These are phyloP conservation scores for Rhingia rostrata DNA, from an alignment of 2,888 invertebrate genomes.

Conservation along the genomic window DNA sequence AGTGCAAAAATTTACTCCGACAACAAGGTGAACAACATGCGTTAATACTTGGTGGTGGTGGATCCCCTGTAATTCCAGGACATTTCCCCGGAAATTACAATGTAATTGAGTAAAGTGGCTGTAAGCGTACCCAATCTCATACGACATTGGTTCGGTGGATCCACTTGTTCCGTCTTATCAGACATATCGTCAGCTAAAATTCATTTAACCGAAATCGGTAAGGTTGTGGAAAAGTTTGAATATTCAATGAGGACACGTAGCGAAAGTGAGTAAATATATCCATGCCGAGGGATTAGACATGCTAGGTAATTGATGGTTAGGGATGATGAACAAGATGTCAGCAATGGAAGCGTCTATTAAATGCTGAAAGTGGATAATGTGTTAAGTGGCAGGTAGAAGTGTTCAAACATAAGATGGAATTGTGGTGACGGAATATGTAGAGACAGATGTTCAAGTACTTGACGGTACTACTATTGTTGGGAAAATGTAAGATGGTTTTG, in stretches of 20 bases:
- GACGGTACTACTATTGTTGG: too few species aligned
- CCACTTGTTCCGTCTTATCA: constrained; percentile 72
- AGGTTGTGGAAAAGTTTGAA: constrained; percentile 65
- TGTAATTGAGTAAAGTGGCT: constrained; percentile 73
- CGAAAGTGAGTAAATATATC: constrained; percentile 60
- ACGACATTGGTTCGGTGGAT: constrained; percentile 48
- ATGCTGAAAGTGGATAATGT: constrained; percentile 54
- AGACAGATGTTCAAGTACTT: too few species aligned
- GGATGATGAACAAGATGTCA: constrained; percentile 21
- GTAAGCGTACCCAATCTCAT: constrained; percentile 46
- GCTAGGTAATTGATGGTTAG: constrained; percentile 55
- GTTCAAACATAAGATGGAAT: background rate
- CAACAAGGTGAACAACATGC: constrained; percentile 47
- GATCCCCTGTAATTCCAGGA: constrained; percentile 43
- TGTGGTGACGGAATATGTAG: too few species aligned
- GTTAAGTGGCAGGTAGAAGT: constrained; percentile 66
- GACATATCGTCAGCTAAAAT: constrained; percentile 74
- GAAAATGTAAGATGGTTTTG: too few species aligned
- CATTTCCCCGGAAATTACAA: constrained; percentile 70
- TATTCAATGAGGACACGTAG: constrained; percentile 73
- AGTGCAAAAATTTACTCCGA: constrained; percentile 28
- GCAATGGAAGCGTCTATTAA: constrained; percentile 16
- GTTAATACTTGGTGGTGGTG: constrained; percentile 42
- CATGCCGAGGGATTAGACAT: constrained; percentile 54
- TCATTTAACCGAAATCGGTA: constrained; percentile 54